Evolutionary conservation across 2,113 vertebrate species (phyloP), one percentile per base, ranked within the genome.

Genomic region (Polyodon spathula): DNA sequence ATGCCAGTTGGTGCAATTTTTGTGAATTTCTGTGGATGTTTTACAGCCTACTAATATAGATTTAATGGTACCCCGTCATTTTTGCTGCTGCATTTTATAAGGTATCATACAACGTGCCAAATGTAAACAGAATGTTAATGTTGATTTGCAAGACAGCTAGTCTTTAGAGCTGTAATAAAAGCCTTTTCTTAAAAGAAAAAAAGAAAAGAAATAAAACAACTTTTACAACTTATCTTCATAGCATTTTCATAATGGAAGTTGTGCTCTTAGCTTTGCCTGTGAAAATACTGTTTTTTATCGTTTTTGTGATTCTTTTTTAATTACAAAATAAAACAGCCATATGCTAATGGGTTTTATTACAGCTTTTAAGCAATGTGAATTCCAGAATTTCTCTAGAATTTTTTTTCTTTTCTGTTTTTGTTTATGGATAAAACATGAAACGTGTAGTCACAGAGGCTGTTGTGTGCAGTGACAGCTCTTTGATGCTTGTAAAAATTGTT

Each of bases 1-100:
- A 40, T 59, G 78, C 54, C 54, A 71, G 77, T 77, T 76, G 71
- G 68, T 65, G 56, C 59, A 73, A 80, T 85, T 76, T 58, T 4
- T 58, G 54, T 38, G n/a, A 42, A 4, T 53, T 58, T 66, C 59
- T 62, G 59, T 62, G 37, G 51, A 53, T 58, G 59, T 58, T 61
- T 52, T 66, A 58, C 54, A 54, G 55, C 55, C 54, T 41, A 62
- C 55, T 52, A 53, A 61, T 60, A 61, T 55, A 65, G 53, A 50
- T 46, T 52, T 48, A 64, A 43, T 54, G 39, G 63, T 54, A 40
- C 50, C 40, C 56, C 56, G 59, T 64, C 39, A 53, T 65, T 65
- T 56, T 50, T 54, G 58, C 58, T n/a, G 62, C 40, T 64, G 62
- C 54, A 61, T 64, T 64, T 64, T 57, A 57, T 56, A 60, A 51